These are phyloP conservation scores for Paramormyrops hopkinsi DNA, from an alignment of 2,797 vertebrate genomes.

Conservation along the genomic window DNA sequence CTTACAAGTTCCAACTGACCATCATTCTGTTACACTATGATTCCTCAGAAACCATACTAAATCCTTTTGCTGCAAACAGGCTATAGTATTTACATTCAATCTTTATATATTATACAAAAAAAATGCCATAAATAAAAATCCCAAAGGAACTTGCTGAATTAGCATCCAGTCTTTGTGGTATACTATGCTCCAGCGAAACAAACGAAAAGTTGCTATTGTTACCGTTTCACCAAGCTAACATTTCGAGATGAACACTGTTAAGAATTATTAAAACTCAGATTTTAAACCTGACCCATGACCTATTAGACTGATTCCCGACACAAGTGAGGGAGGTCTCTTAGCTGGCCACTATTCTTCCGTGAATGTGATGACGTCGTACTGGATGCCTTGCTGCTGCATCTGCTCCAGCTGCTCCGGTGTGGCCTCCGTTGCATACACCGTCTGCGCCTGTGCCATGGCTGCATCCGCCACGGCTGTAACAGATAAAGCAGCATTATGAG, in stretches of 20 bases:
- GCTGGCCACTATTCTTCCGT: slow-evolving; percentile 56
- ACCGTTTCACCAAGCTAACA: not conserved
- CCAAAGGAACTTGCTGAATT: slow-evolving; percentile 7
- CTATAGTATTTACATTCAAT: not conserved
- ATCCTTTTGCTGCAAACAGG: not conserved
- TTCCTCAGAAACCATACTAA: not conserved
- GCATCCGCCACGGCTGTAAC: slow-evolving; percentile 78
- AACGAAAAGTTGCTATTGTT: not conserved
- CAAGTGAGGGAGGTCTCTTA: not conserved
- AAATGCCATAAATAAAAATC: slow-evolving; percentile 15
- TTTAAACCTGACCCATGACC: not conserved
- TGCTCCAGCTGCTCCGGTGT: slow-evolving; percentile 79
- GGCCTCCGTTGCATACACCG: slow-evolving; percentile 71
- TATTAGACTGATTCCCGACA: not conserved
- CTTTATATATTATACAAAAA: slow-evolving; percentile 11
- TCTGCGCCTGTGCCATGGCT: slow-evolving; percentile 79
- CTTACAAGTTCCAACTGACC: not conserved
- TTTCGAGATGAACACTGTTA: not conserved
- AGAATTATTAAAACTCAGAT: not conserved
- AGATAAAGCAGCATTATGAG: not conserved
- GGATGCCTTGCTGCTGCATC: slow-evolving; percentile 84
- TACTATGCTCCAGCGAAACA: not conserved
- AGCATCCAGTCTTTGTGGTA: not conserved
- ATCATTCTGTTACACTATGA: not conserved
- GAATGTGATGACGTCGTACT: slow-evolving; percentile 90